Conservation (phyloP, 2,888 invertebrate genomes). For the Andricus quercusramuli region DNA sequence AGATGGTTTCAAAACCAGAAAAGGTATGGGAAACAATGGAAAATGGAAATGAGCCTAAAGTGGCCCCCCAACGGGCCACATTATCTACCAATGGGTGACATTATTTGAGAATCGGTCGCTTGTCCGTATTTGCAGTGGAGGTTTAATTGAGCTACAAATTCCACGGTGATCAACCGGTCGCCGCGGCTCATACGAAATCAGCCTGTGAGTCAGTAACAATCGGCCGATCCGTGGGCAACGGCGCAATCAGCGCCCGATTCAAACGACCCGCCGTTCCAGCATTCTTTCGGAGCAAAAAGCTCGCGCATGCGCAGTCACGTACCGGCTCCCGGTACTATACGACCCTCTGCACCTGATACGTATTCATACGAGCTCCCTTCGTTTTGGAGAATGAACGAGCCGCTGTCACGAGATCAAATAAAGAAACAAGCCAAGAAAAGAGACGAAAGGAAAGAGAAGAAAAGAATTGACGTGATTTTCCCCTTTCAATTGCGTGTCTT, state of each 20-base stretch:
- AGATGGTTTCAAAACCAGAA: too few relatives aligned
- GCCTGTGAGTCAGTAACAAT: conserved; percentile 69
- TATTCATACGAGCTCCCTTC: conserved; percentile 63
- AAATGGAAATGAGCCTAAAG: background rate
- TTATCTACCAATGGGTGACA: conserved; percentile 1
- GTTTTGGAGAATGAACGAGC: conserved; percentile 55
- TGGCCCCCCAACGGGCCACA: background rate
- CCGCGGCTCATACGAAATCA: conserved; percentile 75
- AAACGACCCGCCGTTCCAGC: conserved; percentile 75
- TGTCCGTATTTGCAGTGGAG: conserved; percentile 22
- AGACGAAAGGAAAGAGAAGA: background rate
- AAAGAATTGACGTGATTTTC: background rate
- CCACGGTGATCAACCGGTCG: conserved; percentile 76
- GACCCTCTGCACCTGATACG: conserved; percentile 62
- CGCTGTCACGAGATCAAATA: conserved; percentile 44
- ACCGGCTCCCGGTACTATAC: conserved; percentile 58
- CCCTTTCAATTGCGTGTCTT: conserved; percentile 6
- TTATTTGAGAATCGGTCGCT: background rate
- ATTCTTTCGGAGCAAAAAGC: conserved; percentile 74
- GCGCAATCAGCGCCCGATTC: conserved; percentile 73
- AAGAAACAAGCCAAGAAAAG: conserved; percentile 54
- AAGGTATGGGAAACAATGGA: background rate
- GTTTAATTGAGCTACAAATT: conserved; percentile 78
- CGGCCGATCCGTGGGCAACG: conserved; percentile 64
- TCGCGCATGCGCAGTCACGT: conserved; percentile 73